Evolutionary conservation across 2,113 vertebrate genomes (phyloP), one percentile per base, ranked within the genome.

Genomic region (Ramphastos sulfuratus): DNA sequence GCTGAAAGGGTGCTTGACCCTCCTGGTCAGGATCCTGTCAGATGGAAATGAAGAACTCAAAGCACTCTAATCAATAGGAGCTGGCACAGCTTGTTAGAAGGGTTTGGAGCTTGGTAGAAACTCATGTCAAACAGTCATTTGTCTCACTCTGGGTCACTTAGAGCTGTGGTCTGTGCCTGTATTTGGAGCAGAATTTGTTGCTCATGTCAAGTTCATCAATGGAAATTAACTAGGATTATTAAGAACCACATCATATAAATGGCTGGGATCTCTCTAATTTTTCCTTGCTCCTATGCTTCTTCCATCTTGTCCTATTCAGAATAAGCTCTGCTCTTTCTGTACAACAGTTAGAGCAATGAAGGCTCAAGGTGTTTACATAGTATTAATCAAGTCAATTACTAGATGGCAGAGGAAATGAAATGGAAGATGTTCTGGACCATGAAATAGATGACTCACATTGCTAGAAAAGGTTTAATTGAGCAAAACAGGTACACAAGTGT

Each of bases 341-440:
- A 76, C 52, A 82, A 66, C 66, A 67, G 60, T 55, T 78, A 61
- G 86, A 84, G 46, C 7, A 31, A 73, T 72, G 87, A 92, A 18
- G 27, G 91, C 82, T 95, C 66, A 56, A 88, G 69, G 35, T 85
- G 56, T 78, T 91, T 92, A 72, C 76, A 73, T 50, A 92, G 82
- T 95, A 90, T 94, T 93, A 94, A 96, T 94, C 89, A 91, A 90
- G 86, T 95, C 77, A 69, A 37, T 96, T 81, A 90, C 85, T 76
- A 72, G 85, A 95, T 77, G 93, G 90, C 88, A 95, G 80, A 90
- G 84, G 77, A 94, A 95, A 87, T 78, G 50, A 90, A 93, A 86
- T 79, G 50, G 50, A 93, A 52, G 44, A 83, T 80, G 91, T 94
- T 91, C 85, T 92, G 64, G 93, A 91, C 85, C 85, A 93, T 95